A percentile compares a stretch with the other conserved stretches of the same genome.
Conservation (phyloP, 2,888 invertebrate genomes). For the Gisinianus flammeolus region DNA sequence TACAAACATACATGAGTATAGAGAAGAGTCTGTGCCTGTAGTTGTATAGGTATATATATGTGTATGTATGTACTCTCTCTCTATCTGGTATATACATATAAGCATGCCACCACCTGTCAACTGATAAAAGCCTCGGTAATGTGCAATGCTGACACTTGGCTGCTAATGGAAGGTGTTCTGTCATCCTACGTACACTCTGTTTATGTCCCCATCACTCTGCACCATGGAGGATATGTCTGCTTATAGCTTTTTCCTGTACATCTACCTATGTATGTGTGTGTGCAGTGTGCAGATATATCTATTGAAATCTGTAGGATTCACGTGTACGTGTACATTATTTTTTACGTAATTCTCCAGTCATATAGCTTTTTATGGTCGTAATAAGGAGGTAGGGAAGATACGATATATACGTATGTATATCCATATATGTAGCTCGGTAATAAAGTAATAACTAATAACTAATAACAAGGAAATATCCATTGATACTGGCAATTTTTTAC, state of each 20-base stretch:
- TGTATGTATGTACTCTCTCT: neutral
- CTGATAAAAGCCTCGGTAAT: constrained; percentile 27
- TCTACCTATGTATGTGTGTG: neutral
- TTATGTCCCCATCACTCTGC: no score
- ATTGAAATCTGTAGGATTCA: no score
- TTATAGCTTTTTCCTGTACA: no score
- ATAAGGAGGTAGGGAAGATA: no score
- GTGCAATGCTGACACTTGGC: constrained; percentile 15
- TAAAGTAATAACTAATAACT: neutral
- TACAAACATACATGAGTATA: neutral
- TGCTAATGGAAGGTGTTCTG: constrained; percentile 20
- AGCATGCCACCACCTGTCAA: constrained; percentile 28
- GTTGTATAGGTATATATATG: neutral
- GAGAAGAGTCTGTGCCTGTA: no score
- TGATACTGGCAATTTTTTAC: neutral
- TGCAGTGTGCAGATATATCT: neutral
- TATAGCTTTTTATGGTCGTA: no score
- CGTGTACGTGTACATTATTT: no score
- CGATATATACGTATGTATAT: no score
- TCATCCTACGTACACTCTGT: neutral
- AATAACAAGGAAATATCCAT: neutral
- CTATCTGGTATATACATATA: no score
- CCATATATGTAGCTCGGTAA: neutral
- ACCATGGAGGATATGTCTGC: no score
- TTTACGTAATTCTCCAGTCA: no score